A percentile compares a stretch with the other conserved stretches of the same genome.
These are phyloP conservation scores for Gastracanthus pulcherrimus DNA, from an alignment of 2,888 invertebrate genomes.

Conservation along the genomic window DNA sequence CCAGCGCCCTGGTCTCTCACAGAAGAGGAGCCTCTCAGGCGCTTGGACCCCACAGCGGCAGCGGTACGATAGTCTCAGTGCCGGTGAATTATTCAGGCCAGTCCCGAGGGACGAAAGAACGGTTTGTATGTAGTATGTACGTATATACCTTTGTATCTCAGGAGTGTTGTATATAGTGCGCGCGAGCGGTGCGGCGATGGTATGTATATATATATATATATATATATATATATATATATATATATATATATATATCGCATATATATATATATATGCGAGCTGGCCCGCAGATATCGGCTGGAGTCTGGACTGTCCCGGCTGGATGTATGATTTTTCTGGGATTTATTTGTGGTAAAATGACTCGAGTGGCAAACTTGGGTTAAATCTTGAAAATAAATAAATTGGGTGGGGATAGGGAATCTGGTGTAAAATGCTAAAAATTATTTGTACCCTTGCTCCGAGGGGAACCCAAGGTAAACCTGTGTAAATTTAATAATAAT, in stretches of 20 bases:
- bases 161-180: not conserved
- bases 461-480: too few species aligned
- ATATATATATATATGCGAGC: not conserved
- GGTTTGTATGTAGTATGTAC: too few species aligned
- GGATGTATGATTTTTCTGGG: not conserved
- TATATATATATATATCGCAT: not conserved
- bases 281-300: slow-evolving; percentile 5
- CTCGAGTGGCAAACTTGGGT: too few species aligned
- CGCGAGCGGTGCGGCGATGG: too few species aligned
- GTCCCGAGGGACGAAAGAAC: slow-evolving; percentile 22
- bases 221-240: not conserved
- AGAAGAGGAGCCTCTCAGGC: slow-evolving; percentile 67
- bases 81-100: slow-evolving; percentile 75
- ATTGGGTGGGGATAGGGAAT: too few species aligned
- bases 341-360: too few species aligned
- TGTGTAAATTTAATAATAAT: too few species aligned
- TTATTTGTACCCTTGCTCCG: too few species aligned
- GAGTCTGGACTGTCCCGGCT: not conserved
- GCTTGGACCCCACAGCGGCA: slow-evolving; percentile 61
- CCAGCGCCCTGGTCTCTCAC: slow-evolving; percentile 60
- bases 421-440: too few species aligned
- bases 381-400: too few species aligned
- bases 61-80: slow-evolving; percentile 68
- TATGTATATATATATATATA: not conserved
- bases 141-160: not conserved